Evolutionary conservation across 2,797 vertebrate genomes (phyloP), one percentile per base, ranked within the genome.

Genomic region (Melanotaenia boesemani): DNA sequence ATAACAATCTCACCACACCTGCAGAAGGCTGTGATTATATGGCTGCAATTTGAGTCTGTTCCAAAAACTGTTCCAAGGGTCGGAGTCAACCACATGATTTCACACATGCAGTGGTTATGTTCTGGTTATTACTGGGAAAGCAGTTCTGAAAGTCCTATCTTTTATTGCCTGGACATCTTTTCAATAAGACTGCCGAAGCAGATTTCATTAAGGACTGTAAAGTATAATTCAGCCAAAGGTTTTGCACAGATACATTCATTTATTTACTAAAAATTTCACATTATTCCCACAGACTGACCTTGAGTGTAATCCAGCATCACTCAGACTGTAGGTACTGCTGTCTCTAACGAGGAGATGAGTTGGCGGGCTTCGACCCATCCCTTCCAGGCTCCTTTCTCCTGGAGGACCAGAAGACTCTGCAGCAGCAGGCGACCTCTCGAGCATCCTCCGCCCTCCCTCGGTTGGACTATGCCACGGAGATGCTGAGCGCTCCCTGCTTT

Each of bases 391-490:
- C 70, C 90, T 88, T 16, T 94, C 94, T 61, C 89, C 95, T 2
- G 98, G 95, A 0, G 96, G 97, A 0, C 90, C 92, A 0, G 93
- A 80, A 2, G 96, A 97, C 88, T 99, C 98, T 0, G 97, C 89
- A 0, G 94, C 94, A 0, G 97, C 97, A 58, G 95, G 91, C 0
- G 95, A 95, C 80, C 95, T 86, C 86, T 95, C 95, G 50, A 95
- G 90, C 85, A 95, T 91, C 75, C 95, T 88, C 56, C 94, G 90
- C 1, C 96, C 95, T 26, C 97, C 96, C 50, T 99, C 98, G 0
- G 97, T 97, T 71, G 97, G 97, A 80, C 97, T 98, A 46, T 99
- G 98, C 98, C 98, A 98, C 1, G 97, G 95, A 0, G 98, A 97
- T 0, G 91, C 76, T 3, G 95, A 94, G 6, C 97, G 95, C 63